These are phyloP conservation scores for Dendrolimus pini DNA, from an alignment of 2,888 invertebrate species.

Conservation along the genomic window DNA sequence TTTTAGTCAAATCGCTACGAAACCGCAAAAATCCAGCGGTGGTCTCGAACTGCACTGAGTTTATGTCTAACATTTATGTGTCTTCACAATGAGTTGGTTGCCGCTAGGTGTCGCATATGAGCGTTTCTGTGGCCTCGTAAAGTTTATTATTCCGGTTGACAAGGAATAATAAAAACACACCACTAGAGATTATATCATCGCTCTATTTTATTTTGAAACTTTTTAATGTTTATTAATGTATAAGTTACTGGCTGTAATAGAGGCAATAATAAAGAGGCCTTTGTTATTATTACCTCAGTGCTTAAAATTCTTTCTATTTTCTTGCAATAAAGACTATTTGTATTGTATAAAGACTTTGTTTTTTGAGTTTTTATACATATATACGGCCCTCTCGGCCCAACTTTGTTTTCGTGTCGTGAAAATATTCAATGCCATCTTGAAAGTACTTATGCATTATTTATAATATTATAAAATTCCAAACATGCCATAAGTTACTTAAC, in stretches of 20 bases:
- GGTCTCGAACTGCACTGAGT: background rate
- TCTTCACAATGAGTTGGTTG: background rate
- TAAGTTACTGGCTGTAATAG: background rate
- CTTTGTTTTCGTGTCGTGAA: too few species aligned
- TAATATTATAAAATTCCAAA: too few species aligned
- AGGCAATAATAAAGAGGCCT: too few species aligned
- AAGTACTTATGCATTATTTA: too few species aligned
- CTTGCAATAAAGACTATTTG: too few species aligned
- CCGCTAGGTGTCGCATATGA: background rate
- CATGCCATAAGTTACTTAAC: too few species aligned
- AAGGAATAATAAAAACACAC: slow-evolving; percentile 23
- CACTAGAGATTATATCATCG: slow-evolving; percentile 27
- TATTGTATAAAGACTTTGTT: too few species aligned
- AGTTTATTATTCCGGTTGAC: slow-evolving; percentile 9
- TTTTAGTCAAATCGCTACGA: background rate
- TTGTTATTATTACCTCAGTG: too few species aligned
- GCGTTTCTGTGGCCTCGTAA: slow-evolving; percentile 5
- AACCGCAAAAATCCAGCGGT: background rate
- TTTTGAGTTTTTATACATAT: too few species aligned
- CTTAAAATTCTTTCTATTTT: too few species aligned
- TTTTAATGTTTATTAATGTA: background rate
- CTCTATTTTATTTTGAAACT: slow-evolving; percentile 13
- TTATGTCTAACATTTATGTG: background rate
- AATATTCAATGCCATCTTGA: too few species aligned
- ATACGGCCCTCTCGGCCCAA: too few species aligned